Evolutionary conservation across 2,113 vertebrate species (phyloP).

Genomic region (Chionis minor): DNA sequence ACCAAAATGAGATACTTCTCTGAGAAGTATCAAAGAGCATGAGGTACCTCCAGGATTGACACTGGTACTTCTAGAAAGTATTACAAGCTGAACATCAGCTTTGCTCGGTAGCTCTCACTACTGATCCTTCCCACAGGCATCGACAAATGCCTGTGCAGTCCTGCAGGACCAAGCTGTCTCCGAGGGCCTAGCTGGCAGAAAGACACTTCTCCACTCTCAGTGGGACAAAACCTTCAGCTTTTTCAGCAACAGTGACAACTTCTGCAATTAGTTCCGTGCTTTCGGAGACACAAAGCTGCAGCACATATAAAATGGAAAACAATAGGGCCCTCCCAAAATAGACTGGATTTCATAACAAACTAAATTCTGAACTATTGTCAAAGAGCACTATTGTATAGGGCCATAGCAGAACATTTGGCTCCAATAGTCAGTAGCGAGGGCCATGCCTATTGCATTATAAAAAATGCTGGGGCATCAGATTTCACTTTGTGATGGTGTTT

Average conservation of each 20-base stretch:
- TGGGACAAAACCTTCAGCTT: neutral
- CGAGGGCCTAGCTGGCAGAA: neutral
- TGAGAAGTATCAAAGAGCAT: neutral
- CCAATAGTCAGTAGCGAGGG: neutral
- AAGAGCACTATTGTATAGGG: slow-evolving; percentile 33
- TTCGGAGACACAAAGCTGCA: neutral
- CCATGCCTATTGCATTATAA: neutral
- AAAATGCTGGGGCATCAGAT: slow-evolving; percentile 52
- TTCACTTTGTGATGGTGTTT: slow-evolving; percentile 14
- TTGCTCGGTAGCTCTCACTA: neutral
- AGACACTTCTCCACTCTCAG: neutral
- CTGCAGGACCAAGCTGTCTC: neutral
- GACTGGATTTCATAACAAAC: slow-evolving; percentile 55
- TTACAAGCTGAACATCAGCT: neutral
- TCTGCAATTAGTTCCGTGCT: neutral
- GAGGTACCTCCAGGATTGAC: neutral
- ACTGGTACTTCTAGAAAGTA: neutral
- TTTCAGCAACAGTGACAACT: neutral
- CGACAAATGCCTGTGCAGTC: rapidly evolving
- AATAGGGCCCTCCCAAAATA: slow-evolving; percentile 64
- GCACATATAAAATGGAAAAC: slow-evolving; percentile 35
- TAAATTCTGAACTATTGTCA: slow-evolving; percentile 47
- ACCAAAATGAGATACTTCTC: neutral
- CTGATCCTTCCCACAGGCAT: neutral
- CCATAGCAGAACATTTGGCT: slow-evolving; percentile 58